Percentiles rank a stretch among this genome's conserved stretches.
Conservation (phyloP, 2,888 invertebrate genomes). For the Platycheirus rosarum region DNA sequence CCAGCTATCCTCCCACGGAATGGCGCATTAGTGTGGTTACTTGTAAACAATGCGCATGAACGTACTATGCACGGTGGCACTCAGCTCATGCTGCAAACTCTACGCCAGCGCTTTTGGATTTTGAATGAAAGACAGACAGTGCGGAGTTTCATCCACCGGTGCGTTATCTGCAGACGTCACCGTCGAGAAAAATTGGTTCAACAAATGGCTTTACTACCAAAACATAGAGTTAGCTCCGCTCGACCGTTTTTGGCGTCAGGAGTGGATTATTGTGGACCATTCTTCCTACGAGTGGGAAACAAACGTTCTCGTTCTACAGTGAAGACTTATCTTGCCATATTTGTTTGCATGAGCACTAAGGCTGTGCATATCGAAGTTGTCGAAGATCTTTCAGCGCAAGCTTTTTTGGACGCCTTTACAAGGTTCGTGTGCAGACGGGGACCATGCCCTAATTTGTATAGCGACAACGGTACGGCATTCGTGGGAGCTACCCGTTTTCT, state of each 20-base stretch:
- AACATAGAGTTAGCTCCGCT: slow-evolving; percentile 30
- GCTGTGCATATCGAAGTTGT: too few relatives aligned
- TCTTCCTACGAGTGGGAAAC: not conserved
- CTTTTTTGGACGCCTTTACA: slow-evolving; percentile 35
- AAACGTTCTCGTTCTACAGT: slow-evolving; percentile 8
- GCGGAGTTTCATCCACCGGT: not conserved
- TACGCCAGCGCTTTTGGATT: not conserved
- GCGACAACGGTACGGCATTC: slow-evolving; percentile 17
- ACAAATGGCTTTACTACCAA: slow-evolving; percentile 35
- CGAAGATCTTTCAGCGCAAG: slow-evolving; percentile 16
- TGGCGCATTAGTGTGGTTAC: too few relatives aligned
- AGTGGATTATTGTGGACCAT: not conserved
- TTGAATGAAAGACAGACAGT: too few relatives aligned
- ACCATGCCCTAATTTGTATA: slow-evolving; percentile 22
- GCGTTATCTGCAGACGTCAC: slow-evolving; percentile 27
- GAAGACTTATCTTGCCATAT: slow-evolving; percentile 26
- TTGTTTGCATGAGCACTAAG: slow-evolving; percentile 34
- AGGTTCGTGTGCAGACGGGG: slow-evolving; percentile 29
- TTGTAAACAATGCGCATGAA: not conserved
- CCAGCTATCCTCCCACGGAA: too few relatives aligned
- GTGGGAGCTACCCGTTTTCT: not conserved
- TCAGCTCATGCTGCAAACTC: not conserved
- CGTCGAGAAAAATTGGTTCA: slow-evolving; percentile 16
- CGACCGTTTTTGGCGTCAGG: slow-evolving; percentile 4
- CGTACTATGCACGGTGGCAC: not conserved